Conservation (phyloP, 2,888 invertebrate species). For the Netelia virgata region DNA sequence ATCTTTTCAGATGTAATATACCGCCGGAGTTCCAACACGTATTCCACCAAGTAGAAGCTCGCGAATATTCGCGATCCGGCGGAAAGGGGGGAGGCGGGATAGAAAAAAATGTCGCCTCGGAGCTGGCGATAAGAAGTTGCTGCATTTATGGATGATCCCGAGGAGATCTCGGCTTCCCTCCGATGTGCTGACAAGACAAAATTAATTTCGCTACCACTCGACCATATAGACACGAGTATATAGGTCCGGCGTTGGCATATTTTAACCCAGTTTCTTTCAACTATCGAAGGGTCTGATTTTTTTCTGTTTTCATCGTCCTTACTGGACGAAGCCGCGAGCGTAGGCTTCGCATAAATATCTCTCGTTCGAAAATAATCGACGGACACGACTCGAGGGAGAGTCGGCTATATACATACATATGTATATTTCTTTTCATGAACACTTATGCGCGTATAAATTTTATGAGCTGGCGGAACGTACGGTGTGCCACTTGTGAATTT, state of each 20-base stretch:
- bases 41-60: slow-evolving; percentile 23
- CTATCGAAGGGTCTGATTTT: slow-evolving; percentile 58
- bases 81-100: slow-evolving; percentile 2
- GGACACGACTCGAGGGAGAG: slow-evolving; percentile 68
- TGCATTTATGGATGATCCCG: slow-evolving; percentile 81
- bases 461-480: background rate
- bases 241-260: slow-evolving; percentile 78
- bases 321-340: slow-evolving; percentile 39
- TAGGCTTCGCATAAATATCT: slow-evolving; percentile 77
- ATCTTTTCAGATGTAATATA: slow-evolving; percentile 34
- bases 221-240: slow-evolving; percentile 45
- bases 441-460: slow-evolving; percentile 3
- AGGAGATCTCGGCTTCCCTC: slow-evolving; percentile 46
- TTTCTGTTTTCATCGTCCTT: slow-evolving; percentile 44
- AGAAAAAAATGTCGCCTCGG: slow-evolving; percentile 43
- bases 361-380: slow-evolving; percentile 65
- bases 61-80: slow-evolving; percentile 18
- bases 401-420: slow-evolving; percentile 9
- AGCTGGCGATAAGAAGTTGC: slow-evolving; percentile 75
- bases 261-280: slow-evolving; percentile 82
- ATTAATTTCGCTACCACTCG: slow-evolving; percentile 78
- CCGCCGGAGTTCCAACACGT: slow-evolving; percentile 21
- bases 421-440: background rate
- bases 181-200: slow-evolving; percentile 78
- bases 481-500: background rate